Evolutionary conservation across 2,113 vertebrate species (phyloP).

Genomic region (Chinchilla lanigera): DNA sequence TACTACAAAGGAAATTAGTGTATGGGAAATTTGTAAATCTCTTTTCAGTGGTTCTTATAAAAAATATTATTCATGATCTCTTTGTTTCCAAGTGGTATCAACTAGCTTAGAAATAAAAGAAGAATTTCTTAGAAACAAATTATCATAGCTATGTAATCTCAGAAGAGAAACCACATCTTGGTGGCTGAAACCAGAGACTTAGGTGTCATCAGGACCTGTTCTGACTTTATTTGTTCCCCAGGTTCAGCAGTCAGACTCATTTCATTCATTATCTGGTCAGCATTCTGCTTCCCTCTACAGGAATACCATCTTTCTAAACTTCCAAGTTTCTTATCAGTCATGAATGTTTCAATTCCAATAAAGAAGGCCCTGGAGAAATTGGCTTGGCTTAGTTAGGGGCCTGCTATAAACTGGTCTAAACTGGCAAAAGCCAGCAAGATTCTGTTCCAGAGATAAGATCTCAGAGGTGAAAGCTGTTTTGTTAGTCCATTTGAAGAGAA

Average conservation of each 20-base stretch:
- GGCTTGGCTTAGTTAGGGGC: neutral
- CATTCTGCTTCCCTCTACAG: rapidly evolving
- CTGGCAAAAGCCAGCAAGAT: neutral
- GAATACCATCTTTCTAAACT: neutral
- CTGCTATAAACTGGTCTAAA: no score
- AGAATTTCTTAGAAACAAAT: neutral
- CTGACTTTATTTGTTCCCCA: neutral
- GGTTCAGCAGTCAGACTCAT: neutral
- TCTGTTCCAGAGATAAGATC: neutral
- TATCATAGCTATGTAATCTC: neutral
- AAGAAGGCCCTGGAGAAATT: neutral
- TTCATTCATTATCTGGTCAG: neutral
- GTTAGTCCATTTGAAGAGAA: neutral
- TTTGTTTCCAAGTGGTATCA: neutral
- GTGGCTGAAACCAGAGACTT: neutral
- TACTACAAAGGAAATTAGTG: neutral
- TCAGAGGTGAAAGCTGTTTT: neutral
- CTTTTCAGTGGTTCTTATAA: conserved; percentile 14
- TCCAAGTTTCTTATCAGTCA: neutral
- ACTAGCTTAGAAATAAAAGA: neutral
- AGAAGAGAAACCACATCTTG: neutral
- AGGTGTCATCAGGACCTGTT: neutral
- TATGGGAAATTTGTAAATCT: neutral
- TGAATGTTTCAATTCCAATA: neutral
- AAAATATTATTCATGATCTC: neutral